phyloP scores from a whole-genome alignment of 2,113 vertebrate species.

The Nipponia nippon region DNA sequence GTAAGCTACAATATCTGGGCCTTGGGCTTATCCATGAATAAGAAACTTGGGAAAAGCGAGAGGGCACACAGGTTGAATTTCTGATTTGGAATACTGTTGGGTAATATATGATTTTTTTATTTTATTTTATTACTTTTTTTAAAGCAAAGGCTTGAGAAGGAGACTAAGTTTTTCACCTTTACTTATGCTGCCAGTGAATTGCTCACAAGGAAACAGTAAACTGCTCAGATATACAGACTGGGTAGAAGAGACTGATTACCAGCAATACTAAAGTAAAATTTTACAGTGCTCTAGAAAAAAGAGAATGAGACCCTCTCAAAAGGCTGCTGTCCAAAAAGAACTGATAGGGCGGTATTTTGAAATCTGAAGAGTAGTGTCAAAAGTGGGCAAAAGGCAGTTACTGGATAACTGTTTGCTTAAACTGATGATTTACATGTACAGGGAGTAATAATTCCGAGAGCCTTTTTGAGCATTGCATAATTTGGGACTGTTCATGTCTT shows the following conservation, averaged over 20 bases:
- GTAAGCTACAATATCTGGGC: background rate
- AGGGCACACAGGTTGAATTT: background rate
- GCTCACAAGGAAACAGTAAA: background rate
- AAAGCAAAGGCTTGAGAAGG: background rate
- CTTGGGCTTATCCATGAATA: background rate
- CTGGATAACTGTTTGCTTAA: background rate
- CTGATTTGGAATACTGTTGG: background rate
- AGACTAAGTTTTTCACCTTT: background rate
- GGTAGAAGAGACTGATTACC: background rate
- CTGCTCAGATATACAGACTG: background rate
- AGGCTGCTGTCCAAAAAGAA: background rate
- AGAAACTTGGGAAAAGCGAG: background rate
- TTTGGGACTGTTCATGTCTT: background rate
- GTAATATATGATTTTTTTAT: background rate
- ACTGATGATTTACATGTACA: background rate
- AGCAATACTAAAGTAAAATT: background rate
- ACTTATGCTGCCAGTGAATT: background rate
- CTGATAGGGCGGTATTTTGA: background rate
- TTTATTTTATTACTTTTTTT: background rate
- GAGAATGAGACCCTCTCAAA: background rate
- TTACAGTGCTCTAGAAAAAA: background rate
- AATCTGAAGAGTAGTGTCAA: background rate
- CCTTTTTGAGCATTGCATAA: background rate
- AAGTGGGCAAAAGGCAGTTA: background rate
- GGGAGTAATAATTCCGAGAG: background rate